These are phyloP conservation scores for Stylophora pistillata DNA, from an alignment of 64 coral and sea anemone species.

Conservation along the genomic window DNA sequence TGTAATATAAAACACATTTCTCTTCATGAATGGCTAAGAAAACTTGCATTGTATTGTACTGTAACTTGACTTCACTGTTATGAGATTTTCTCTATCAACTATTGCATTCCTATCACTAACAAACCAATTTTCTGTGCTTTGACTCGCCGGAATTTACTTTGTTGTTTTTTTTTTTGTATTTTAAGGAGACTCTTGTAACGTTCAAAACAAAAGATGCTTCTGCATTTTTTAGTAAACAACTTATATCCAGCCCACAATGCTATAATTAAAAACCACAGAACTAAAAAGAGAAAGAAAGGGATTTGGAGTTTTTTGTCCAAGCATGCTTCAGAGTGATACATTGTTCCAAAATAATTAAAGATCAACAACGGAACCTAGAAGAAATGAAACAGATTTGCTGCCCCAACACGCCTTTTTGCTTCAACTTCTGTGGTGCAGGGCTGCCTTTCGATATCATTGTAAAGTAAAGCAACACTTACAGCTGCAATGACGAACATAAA, in stretches of 20 bases:
- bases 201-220: too few species aligned
- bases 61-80: too few species aligned
- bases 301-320: neutral
- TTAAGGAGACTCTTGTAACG: too few species aligned
- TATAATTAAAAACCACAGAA: neutral
- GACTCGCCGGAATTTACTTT: too few species aligned
- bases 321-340: constrained; percentile 20
- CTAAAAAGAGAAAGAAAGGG: neutral
- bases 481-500: constrained; percentile 81
- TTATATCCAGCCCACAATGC: constrained; percentile 19
- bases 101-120: too few species aligned
- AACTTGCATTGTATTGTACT: too few species aligned
- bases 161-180: too few species aligned
- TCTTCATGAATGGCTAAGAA: too few species aligned
- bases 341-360: constrained; percentile 71
- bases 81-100: too few species aligned
- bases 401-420: constrained; percentile 22
- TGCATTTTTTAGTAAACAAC: neutral
- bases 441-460: constrained; percentile 44
- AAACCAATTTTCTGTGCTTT: too few species aligned
- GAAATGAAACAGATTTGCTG: constrained; percentile 55
- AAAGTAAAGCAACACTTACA: constrained; percentile 44
- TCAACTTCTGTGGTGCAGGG: neutral
- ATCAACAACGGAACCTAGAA: constrained; percentile 58
- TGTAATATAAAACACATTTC: too few species aligned